Base-by-base conservation (phyloP, 2,888 invertebrate genomes). In the Aelia acuminata region DNA sequence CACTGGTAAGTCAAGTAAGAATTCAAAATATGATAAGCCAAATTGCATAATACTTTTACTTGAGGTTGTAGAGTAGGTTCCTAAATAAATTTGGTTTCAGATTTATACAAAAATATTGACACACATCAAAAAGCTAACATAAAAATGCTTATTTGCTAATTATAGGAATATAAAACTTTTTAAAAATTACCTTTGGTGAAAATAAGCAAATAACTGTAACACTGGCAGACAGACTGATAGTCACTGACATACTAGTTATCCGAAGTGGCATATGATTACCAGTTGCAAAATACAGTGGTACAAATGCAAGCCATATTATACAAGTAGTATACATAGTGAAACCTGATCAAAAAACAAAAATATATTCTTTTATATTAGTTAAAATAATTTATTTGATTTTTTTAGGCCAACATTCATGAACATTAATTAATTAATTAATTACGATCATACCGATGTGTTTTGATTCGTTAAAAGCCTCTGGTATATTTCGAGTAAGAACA, bases 271-370 rank as follows among this genome's bases (percentile, higher is more conserved):
- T 97, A 93, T 98, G 97, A 92, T 96, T 97, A 89, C 96, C 98
- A 3, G 98, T 98, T 90, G 98, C 98, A 92, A 99, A 98, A 93
- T 99, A 99, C 86, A 99, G 94, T 11, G 99, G 98, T 88, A 99
- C 97, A 93, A 99, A 99, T 35, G 99, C 99, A 90, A 98, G 93
- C 99, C 99, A 99, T 92, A 99, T 98, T 90, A 98, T 97, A 92
- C 98, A 98, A 48, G 98, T 99, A 80, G 98, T 98, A 93, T 98
- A 99, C 99, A 99, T 99, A 43, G 99, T 98, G 93, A 99, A 99
- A 89, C 97, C 97, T 97, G 93, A 49, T 87, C 26, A 53, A 15
- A 39, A n/a, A 80, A 7, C 22, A 43, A 87, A 31, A 26, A 39
- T 0, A 43, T 70, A 11, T 13, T 31, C 22, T 20, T n/a, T 7